Percentiles rank a stretch among this genome's conserved stretches.
Conservation (phyloP, 2,113 vertebrate species). For the Alectura lathami region DNA sequence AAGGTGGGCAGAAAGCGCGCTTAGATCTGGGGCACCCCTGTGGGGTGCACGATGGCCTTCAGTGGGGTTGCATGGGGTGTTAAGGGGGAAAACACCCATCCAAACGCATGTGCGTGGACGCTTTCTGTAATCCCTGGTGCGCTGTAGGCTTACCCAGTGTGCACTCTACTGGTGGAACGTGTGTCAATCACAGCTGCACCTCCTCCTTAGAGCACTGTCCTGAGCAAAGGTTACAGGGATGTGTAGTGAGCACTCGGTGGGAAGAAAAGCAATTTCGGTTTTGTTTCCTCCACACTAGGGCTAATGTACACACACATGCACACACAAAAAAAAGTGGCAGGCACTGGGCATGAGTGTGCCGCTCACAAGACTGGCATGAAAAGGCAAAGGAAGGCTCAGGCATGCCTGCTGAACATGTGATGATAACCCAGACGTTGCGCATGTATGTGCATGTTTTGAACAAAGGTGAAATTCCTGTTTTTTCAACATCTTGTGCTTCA, state of each 20-base stretch:
- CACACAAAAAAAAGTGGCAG: not conserved
- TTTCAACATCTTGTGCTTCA: not conserved
- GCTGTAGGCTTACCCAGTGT: not conserved
- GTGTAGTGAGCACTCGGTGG: not conserved
- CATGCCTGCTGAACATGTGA: not conserved
- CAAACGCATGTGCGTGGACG: not conserved
- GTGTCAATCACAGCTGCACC: not conserved
- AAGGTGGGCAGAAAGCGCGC: fast-evolving
- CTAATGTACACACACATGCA: not conserved
- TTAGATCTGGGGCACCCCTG: not conserved
- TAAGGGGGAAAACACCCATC: not conserved
- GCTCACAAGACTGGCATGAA: not conserved
- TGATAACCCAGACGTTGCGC: not conserved
- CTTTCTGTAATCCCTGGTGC: not conserved
- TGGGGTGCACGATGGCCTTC: fast-evolving
- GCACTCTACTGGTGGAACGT: not conserved
- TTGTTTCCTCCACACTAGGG: not conserved
- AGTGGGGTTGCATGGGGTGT: not conserved
- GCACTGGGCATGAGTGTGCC: not conserved
- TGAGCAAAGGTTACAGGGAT: not conserved
- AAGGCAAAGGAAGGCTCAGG: not conserved
- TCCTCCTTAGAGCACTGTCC: not conserved
- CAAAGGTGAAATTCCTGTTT: not conserved
- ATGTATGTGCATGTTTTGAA: not conserved
- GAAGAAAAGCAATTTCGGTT: not conserved